Base-by-base conservation (phyloP, 2,888 invertebrate genomes). In the Cyclophora punctaria region DNA sequence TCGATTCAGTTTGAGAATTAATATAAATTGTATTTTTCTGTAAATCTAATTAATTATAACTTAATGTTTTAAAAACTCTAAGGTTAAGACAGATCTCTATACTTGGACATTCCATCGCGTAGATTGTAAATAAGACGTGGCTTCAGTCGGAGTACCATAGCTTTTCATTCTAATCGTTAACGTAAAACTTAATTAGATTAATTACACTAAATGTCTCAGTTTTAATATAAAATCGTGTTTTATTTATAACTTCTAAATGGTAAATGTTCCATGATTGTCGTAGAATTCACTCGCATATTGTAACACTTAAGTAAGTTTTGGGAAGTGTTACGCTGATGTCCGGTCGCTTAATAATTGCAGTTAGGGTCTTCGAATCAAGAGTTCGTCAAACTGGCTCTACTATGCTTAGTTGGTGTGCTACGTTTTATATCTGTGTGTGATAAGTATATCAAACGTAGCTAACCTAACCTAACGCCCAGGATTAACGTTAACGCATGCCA, bases 81-180 rank as follows among this genome's bases (percentile, higher is more conserved):
- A 43, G 44, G 48, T 51, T 49, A 37, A 48, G 47, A 46, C 48
- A 52, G 5, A 48, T 46, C 62, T 76, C 79, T 81, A 73, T 81
- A 83, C 81, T 78, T 68, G 56, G 54, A 79, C 85, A 82, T 84
- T 85, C 82, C 81, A 60, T 60, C 60, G 48, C 60, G 48, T 70
- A 65, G 63, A 53, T 48, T 77, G 83, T 79, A 79, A 72, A 79
- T 81, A 84, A 53, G 67, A 66, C 50, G 73, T 76, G 60, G 78
- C 78, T 76, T 76, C 66, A 62, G 59, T 69, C 69, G 65, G 57
- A 47, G 49, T 58, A 20, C 20, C 20, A 20, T 20, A 20, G 56
- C 57, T 60, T 60, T 49, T 66, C 69, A 66, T 64, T 67, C 57
- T 72, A 59, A 67, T 62, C 69, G 67, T 71, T 68, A 66, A 55